Evolutionary conservation across 2,113 vertebrate genomes (phyloP).

Genomic region (Opisthocomus hoazin): DNA sequence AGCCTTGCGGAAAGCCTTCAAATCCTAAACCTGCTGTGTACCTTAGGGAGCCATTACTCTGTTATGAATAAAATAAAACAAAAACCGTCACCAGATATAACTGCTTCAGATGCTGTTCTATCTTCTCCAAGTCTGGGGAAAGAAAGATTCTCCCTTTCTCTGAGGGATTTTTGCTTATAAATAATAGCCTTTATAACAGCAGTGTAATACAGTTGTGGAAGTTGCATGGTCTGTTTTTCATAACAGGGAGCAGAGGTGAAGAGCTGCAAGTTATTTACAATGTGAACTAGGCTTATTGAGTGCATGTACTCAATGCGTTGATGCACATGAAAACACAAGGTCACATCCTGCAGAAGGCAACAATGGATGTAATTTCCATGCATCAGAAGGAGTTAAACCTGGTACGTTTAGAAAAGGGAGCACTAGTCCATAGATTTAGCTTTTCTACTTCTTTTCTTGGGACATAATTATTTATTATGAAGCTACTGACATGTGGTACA

Average conservation of each 20-base stretch:
- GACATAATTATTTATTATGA: neutral
- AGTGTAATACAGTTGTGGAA: neutral
- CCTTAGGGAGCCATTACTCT: neutral
- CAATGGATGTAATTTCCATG: neutral
- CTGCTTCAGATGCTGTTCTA: neutral
- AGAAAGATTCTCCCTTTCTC: neutral
- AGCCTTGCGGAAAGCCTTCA: neutral
- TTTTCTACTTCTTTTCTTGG: neutral
- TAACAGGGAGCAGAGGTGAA: neutral
- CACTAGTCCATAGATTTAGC: neutral
- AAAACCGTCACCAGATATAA: neutral
- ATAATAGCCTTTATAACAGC: neutral
- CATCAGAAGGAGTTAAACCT: neutral
- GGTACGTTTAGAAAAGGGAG: neutral
- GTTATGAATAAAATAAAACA: conserved; percentile 7
- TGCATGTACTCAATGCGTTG: no score
- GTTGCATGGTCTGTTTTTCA: neutral
- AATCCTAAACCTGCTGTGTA: neutral
- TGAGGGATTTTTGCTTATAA: neutral
- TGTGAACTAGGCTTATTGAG: neutral
- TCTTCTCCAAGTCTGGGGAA: neutral
- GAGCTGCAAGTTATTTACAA: neutral
- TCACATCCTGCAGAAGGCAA: neutral
- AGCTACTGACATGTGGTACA: neutral
- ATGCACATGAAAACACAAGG: neutral